Evolutionary conservation across 1,140 invertebrate species (phyloP).

Genomic region (Hirudo medicinalis): DNA sequence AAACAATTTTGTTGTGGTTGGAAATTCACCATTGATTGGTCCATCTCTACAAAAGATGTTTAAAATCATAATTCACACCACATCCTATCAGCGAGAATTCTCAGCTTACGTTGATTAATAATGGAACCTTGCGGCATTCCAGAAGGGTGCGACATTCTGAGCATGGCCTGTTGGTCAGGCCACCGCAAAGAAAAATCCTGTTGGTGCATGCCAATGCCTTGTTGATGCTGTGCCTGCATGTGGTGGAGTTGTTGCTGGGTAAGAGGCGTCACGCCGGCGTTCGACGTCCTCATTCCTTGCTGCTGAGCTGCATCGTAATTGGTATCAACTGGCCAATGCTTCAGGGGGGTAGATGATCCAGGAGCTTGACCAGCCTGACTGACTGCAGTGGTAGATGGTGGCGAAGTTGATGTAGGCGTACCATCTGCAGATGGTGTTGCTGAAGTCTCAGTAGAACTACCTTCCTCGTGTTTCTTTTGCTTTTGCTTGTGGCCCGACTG

Average conservation of each 20-base stretch:
- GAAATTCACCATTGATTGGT: too few relatives aligned
- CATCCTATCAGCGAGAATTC: too few relatives aligned
- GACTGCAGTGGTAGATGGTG: slow-evolving; percentile 12
- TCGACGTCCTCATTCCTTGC: neutral
- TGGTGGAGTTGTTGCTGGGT: neutral
- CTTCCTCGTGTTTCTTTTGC: slow-evolving; percentile 39
- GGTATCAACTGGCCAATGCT: slow-evolving; percentile 10
- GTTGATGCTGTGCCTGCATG: neutral
- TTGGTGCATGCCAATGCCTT: neutral
- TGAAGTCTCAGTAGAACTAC: slow-evolving; percentile 16
- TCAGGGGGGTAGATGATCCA: slow-evolving; percentile 8
- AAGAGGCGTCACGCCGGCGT: neutral
- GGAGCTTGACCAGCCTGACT: neutral
- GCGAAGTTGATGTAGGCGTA: neutral
- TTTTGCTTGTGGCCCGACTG: slow-evolving; percentile 52
- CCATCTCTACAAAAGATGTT: too few relatives aligned
- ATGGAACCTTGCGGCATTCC: too few relatives aligned
- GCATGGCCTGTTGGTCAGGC: neutral
- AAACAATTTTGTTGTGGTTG: too few relatives aligned
- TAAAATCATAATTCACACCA: too few relatives aligned
- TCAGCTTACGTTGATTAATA: too few relatives aligned
- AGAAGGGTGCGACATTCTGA: too few relatives aligned
- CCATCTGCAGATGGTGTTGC: slow-evolving; percentile 18
- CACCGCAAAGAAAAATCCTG: neutral
- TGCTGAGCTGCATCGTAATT: neutral